Conservation (phyloP, 2,888 invertebrate genomes). For the Phragmatobia fuliginosa region DNA sequence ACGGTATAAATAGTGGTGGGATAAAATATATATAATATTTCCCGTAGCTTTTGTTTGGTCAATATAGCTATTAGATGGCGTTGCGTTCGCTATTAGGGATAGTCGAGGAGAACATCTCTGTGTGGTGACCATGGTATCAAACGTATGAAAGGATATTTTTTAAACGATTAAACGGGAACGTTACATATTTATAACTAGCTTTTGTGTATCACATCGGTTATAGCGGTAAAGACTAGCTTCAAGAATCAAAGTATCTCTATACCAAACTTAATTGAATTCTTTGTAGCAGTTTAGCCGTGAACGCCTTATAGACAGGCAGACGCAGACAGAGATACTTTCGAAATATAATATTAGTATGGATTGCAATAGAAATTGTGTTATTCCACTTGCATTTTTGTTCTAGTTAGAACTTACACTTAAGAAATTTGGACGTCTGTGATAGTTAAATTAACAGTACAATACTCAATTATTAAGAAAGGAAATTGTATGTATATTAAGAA, state of each 20-base stretch:
- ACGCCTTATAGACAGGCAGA: too few relatives aligned
- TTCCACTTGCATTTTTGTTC: background rate
- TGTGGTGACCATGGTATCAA: slow-evolving; percentile 48
- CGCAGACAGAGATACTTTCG: too few relatives aligned
- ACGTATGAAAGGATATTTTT: background rate
- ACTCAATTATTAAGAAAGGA: background rate
- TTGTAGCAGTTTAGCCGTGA: too few relatives aligned
- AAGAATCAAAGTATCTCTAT: too few relatives aligned
- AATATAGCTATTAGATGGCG: slow-evolving; percentile 78
- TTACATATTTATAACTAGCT: too few relatives aligned
- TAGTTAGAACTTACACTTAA: background rate
- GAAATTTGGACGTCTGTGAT: background rate
- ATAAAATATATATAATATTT: slow-evolving; percentile 22
- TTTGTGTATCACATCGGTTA: too few relatives aligned
- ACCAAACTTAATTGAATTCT: too few relatives aligned
- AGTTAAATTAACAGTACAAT: background rate
- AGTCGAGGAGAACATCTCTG: slow-evolving; percentile 52
- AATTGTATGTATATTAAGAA: background rate
- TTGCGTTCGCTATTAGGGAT: slow-evolving; percentile 68
- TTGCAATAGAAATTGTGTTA: background rate
- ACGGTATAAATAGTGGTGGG: slow-evolving; percentile 31
- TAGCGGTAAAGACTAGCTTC: too few relatives aligned
- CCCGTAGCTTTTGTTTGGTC: slow-evolving; percentile 55
- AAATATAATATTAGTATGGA: fast-evolving
- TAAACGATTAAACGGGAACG: too few relatives aligned